Conservation (phyloP, 2,113 vertebrate genomes). For the Sebastes fasciatus region DNA sequence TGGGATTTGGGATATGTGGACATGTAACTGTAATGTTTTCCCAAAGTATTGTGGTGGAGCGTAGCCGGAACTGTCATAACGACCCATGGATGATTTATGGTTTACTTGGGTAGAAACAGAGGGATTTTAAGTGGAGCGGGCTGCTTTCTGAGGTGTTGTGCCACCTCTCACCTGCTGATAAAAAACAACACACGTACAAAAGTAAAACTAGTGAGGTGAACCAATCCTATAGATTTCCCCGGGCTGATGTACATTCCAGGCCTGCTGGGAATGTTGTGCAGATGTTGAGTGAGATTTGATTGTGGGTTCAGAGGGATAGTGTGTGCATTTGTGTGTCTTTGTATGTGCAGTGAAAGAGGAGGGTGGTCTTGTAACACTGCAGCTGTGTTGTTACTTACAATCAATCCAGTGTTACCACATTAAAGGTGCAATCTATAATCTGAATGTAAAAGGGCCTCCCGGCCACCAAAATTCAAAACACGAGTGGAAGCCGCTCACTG, state of each 20-base stretch:
- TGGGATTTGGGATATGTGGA: conserved; percentile 51
- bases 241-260: conserved; percentile 43
- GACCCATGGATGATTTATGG: conserved; percentile 77
- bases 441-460: background rate
- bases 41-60: conserved; percentile 63
- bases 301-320: conserved; percentile 21
- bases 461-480: background rate
- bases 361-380: background rate
- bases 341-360: background rate
- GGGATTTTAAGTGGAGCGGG: conserved; percentile 66
- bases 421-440: conserved; percentile 29
- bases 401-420: conserved; percentile 17
- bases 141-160: conserved; percentile 57
- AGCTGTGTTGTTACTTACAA: conserved; percentile 16
- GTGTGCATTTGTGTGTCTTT: conserved; percentile 20
- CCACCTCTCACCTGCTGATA: conserved; percentile 25
- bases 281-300: conserved; percentile 63
- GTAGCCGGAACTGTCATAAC: conserved; percentile 67
- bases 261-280: conserved; percentile 52
- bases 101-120: conserved; percentile 54
- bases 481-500: background rate
- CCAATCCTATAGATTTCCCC: conserved; percentile 59
- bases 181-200: conserved; percentile 48
- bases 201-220: conserved; percentile 52
- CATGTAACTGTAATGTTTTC: conserved; percentile 64